Base-by-base conservation (phyloP, 2,888 invertebrate genomes). In the Stomorhina lunata region DNA sequence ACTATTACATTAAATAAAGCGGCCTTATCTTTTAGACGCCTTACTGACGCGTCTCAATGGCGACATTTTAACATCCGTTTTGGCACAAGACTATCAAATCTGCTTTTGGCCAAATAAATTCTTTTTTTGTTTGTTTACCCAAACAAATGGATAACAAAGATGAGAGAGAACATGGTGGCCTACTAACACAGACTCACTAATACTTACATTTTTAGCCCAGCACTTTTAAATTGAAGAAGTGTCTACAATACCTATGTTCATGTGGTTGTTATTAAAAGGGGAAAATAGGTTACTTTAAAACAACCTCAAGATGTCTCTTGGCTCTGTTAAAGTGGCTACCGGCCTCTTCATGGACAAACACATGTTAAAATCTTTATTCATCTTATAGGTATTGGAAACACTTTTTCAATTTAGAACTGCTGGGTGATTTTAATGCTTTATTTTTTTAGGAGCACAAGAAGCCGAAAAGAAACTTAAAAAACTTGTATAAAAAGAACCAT, bases 1-100 rank as follows among this genome's bases (percentile, higher is more conserved):
- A 25, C 25, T 32, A 12, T 20, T 45, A 34, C 2, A 6, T 50
- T 59, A 48, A 15, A 68, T 63, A 69, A 43, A 59, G 17, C 55
- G 37, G 43, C 63, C 48, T 63, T 78, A 59, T 59, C 48, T 45
- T 29, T 63, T 29, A 76, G 88, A 85, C 88, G 90, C 86, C 89
- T 87, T 66, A 71, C 82, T 85, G 90, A 84, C 90, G 88, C 88
- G 89, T 84, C 90, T 85, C 81, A 76, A 72, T 86, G 90, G 87
- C 89, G 86, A 57, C 84, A 57, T 37, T 65, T 75, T 79, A 77
- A 40, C 20, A 77, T 83, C 69, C 66, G 37, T 69, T 79, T 59
- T 73, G 80, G 82, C 80, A 79, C 80, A 75, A 65, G 86, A 86
- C 86, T 65, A 71, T 77, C 80, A 85, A 85, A 85, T 76, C 73